These are phyloP conservation scores for Sycophaga agraensis DNA, from an alignment of 1,140 invertebrate species.

Conservation along the genomic window DNA sequence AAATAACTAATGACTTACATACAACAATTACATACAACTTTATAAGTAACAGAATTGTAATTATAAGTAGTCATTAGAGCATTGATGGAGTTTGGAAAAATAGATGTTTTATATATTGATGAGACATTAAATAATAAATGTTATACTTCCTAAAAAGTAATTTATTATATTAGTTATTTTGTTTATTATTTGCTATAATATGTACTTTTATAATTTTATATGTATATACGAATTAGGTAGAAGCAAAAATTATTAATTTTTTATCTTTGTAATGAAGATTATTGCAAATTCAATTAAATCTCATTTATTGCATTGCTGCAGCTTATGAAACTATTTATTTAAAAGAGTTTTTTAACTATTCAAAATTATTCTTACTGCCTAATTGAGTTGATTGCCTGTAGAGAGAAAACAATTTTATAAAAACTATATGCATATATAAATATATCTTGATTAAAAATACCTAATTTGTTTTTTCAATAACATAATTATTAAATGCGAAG, in stretches of 20 bases:
- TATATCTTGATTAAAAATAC: neutral
- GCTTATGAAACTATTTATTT: too few species aligned
- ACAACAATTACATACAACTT: slow-evolving; percentile 9
- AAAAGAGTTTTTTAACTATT: too few species aligned
- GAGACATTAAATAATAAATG: slow-evolving; percentile 26
- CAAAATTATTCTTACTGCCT: neutral
- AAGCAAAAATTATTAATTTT: neutral
- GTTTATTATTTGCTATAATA: slow-evolving; percentile 10
- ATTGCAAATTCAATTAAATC: too few species aligned
- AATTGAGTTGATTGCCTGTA: neutral
- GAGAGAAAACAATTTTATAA: neutral
- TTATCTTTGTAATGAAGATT: too few species aligned
- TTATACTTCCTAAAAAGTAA: slow-evolving; percentile 15
- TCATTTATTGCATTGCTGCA: too few species aligned
- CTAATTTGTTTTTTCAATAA: slow-evolving; percentile 1
- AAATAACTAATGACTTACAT: slow-evolving; percentile 16
- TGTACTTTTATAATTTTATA: slow-evolving; percentile 19
- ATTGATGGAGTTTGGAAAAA: slow-evolving; percentile 14
- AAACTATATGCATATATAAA: too few species aligned
- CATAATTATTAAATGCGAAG: slow-evolving; percentile 1
- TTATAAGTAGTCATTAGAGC: slow-evolving; percentile 23
- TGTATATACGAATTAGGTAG: slow-evolving; percentile 12
- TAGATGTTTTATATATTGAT: slow-evolving; percentile 26
- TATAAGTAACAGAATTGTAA: slow-evolving; percentile 23
- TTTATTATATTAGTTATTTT: slow-evolving; percentile 24